Percentiles rank a stretch among this genome's conserved stretches.
Conservation (phyloP, 2,113 vertebrate species). For the Epinephelus lanceolatus region DNA sequence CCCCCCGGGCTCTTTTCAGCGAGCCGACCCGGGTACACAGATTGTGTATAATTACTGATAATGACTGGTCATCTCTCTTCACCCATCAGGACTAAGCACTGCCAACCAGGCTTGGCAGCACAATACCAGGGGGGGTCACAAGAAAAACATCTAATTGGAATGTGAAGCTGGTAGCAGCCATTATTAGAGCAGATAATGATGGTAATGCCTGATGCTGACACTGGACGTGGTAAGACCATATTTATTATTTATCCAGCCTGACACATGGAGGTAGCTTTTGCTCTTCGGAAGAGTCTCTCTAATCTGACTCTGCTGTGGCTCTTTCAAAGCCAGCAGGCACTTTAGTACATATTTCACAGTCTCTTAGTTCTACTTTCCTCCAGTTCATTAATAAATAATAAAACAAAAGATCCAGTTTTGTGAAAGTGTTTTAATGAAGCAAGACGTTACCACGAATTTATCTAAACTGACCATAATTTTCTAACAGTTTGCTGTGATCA, state of each 20-base stretch:
- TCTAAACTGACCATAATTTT: not conserved
- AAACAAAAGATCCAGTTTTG: not conserved
- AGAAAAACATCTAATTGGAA: conserved; percentile 40
- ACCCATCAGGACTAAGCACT: conserved; percentile 77
- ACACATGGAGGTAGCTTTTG: not conserved
- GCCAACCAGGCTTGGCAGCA: conserved; percentile 64
- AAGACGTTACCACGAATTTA: not conserved
- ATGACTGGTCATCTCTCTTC: conserved; percentile 80
- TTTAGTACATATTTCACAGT: conserved; percentile 3
- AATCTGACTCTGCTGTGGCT: conserved; percentile 4
- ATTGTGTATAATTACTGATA: conserved; percentile 84
- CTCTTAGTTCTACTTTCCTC: not conserved
- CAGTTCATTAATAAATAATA: not conserved
- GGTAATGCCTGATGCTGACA: conserved; percentile 21
- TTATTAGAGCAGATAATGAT: conserved; percentile 46
- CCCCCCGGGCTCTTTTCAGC: conserved; percentile 45
- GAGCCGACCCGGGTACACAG: conserved; percentile 68
- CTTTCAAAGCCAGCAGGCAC: conserved; percentile 23
- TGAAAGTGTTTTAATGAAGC: not conserved
- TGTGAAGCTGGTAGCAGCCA: conserved; percentile 20
- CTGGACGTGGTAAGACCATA: conserved; percentile 10
- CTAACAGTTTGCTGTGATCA: not conserved
- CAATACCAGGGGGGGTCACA: conserved; percentile 27
- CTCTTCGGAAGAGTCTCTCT: not conserved
- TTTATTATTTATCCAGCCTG: conserved; percentile 21